Evolutionary conservation across 2,113 vertebrate species (phyloP).

Genomic region (Mus spicilegus): DNA sequence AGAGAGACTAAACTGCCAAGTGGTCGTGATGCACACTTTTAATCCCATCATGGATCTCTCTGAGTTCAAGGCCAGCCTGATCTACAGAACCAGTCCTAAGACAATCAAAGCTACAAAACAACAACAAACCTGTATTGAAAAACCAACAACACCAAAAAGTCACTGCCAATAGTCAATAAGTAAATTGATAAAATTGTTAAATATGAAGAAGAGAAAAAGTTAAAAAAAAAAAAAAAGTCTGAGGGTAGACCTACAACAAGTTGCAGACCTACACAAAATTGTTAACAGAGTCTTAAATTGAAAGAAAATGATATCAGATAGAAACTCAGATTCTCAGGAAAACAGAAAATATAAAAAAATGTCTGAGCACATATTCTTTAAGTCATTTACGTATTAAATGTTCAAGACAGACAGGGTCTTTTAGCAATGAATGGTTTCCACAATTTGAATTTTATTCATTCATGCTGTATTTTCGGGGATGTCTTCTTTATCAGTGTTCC

Average conservation of each 20-base stretch:
- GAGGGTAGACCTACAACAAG: not conserved
- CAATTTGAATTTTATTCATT: not conserved
- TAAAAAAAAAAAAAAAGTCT: not conserved
- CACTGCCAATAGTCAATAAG: not conserved
- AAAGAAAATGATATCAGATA: not conserved
- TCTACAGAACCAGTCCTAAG: too few species aligned
- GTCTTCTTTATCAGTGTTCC: not conserved
- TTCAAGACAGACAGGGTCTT: not conserved
- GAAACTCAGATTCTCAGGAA: not conserved
- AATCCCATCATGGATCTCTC: too few species aligned
- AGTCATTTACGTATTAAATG: not conserved
- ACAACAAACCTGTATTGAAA: too few species aligned
- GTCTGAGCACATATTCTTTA: not conserved
- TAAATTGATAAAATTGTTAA: not conserved
- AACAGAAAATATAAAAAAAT: not conserved
- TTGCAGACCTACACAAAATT: not conserved
- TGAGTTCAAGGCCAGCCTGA: too few species aligned
- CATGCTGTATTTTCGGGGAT: not conserved
- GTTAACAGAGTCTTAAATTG: not conserved
- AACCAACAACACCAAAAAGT: too few species aligned
- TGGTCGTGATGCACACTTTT: too few species aligned
- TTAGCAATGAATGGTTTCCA: conserved; percentile 11
- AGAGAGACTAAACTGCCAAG: not conserved
- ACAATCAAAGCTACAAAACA: too few species aligned
- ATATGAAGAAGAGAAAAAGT: not conserved